phyloP scores from a whole-genome alignment of 2,888 invertebrate species.

The Acleris emargana region DNA sequence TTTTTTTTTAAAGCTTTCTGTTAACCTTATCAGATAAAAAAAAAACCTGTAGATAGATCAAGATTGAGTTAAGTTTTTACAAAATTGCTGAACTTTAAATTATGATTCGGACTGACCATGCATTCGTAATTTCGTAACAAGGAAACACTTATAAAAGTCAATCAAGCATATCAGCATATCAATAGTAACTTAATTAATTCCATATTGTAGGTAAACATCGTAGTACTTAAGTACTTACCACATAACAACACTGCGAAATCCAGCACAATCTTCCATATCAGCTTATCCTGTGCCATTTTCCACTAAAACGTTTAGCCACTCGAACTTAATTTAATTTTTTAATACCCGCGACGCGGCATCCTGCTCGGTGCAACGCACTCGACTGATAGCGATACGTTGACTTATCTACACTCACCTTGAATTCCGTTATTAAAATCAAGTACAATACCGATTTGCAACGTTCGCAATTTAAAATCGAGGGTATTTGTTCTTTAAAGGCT shows the following conservation, averaged over 20 bases:
- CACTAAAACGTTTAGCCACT: not conserved
- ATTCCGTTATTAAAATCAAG: conserved; percentile 12
- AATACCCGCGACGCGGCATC: conserved; percentile 1
- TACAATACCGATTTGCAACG: conserved; percentile 1
- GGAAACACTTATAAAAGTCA: no score
- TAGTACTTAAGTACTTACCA: conserved; percentile 55
- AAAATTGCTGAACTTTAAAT: no score
- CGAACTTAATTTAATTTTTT: not conserved
- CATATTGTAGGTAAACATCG: no score
- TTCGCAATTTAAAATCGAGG: not conserved
- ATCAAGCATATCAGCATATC: no score
- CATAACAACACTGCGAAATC: conserved; percentile 62
- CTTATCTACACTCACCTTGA: conserved; percentile 28
- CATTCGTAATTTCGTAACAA: no score
- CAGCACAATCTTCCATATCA: conserved; percentile 66
- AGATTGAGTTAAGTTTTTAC: no score
- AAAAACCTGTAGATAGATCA: no score
- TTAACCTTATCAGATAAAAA: no score
- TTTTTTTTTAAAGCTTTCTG: no score
- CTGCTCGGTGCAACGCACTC: not conserved
- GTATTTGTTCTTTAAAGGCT: not conserved
- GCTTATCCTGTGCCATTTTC: conserved; percentile 59
- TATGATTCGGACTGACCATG: no score
- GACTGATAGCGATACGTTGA: conserved; percentile 26
- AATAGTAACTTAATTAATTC: no score